Conservation (phyloP, 2,797 vertebrate species). For the Oryzias dopingdopingensis region DNA sequence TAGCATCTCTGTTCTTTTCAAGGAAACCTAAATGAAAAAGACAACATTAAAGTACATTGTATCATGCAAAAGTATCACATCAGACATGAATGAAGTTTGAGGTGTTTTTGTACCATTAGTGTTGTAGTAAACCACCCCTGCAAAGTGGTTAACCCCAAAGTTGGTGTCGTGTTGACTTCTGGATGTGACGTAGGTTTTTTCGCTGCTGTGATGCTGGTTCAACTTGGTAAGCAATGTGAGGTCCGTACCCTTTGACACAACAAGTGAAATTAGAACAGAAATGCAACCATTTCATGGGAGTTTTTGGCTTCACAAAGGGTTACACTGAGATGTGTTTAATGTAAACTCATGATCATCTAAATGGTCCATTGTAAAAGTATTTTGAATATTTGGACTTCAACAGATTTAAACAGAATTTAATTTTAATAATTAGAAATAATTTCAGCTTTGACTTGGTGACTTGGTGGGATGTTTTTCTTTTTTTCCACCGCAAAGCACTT, state of each 20-base stretch:
- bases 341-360: too few species aligned
- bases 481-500: too few species aligned
- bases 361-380: too few species aligned
- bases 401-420: too few species aligned
- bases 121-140: constrained; percentile 86
- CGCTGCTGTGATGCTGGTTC: constrained; percentile 75
- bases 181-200: constrained; percentile 79
- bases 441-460: too few species aligned
- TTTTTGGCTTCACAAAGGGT: too few species aligned
- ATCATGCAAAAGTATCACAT: too few species aligned
- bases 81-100: background rate
- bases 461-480: too few species aligned
- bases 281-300: background rate
- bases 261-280: background rate
- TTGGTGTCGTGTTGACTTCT: constrained; percentile 77
- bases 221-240: constrained; percentile 88
- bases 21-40: constrained; percentile 82
- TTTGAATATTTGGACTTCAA: too few species aligned
- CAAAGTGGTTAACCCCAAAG: constrained; percentile 91
- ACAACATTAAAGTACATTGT: background rate
- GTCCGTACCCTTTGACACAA: constrained; percentile 84
- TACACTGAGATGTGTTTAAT: too few species aligned
- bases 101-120: constrained; percentile 77
- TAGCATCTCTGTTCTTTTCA: constrained; percentile 91
- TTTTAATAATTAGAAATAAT: too few species aligned